Conservation (phyloP, 2,113 vertebrate genomes). For the Pithys albifrons region DNA sequence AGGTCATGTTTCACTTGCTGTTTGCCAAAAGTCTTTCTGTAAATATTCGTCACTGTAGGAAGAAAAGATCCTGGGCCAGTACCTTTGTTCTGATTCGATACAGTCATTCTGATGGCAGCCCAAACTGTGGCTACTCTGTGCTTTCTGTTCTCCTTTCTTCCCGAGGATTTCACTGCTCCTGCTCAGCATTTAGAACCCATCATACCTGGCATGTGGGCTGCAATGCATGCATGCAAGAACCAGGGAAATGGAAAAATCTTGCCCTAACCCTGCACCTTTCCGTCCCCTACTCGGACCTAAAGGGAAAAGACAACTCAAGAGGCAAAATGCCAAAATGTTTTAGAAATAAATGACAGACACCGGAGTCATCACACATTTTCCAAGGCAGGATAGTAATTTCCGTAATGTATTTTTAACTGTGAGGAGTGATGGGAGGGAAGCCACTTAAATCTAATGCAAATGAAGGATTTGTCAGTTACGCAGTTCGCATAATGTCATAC, state of each 20-base stretch:
- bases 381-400: slow-evolving; percentile 68
- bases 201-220: background rate
- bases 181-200: background rate
- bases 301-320: slow-evolving; percentile 25
- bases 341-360: slow-evolving; percentile 70
- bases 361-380: slow-evolving; percentile 54
- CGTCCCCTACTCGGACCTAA: background rate
- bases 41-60: background rate
- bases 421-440: slow-evolving; percentile 56
- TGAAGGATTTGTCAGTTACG: slow-evolving; percentile 66
- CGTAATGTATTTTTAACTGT: slow-evolving; percentile 69
- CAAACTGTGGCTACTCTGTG: background rate
- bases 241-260: background rate
- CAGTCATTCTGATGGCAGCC: background rate
- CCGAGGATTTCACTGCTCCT: background rate
- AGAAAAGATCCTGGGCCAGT: background rate
- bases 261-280: slow-evolving; percentile 1
- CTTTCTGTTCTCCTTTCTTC: background rate
- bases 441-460: slow-evolving; percentile 67
- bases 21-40: background rate
- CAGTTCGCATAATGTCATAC: slow-evolving; percentile 49
- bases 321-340: slow-evolving; percentile 71
- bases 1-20: background rate
- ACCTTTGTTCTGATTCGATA: background rate
- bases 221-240: background rate